Percentiles rank a stretch among this genome's conserved stretches.
Conservation (phyloP, 2,113 vertebrate genomes). For the Myocastor coypus region DNA sequence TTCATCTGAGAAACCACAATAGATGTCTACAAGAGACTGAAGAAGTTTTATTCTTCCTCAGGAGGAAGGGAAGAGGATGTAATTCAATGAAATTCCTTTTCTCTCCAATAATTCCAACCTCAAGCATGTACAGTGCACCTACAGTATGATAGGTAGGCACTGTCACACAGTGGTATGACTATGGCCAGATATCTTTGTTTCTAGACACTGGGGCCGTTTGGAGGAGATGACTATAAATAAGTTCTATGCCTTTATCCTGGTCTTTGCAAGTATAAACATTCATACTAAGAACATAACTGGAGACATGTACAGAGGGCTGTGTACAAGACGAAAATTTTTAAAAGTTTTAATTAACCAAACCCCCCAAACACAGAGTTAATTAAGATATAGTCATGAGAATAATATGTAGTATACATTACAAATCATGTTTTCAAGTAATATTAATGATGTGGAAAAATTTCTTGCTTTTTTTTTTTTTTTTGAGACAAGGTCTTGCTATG, state of each 20-base stretch:
- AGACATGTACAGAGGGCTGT: not conserved
- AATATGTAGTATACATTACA: not conserved
- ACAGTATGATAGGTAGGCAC: not conserved
- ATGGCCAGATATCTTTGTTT: constrained; percentile 26
- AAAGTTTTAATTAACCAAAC: constrained; percentile 3
- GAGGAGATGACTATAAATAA: not conserved
- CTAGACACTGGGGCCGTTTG: not conserved
- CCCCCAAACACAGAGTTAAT: not conserved
- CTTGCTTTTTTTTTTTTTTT: not conserved
- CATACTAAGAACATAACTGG: constrained; percentile 9
- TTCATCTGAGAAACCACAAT: not conserved
- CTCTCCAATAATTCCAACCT: not conserved
- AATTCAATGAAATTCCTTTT: constrained; percentile 34
- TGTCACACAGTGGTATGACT: not conserved
- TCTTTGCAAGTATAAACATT: constrained; percentile 28
- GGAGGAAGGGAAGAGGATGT: not conserved
- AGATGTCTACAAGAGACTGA: not conserved
- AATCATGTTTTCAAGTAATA: constrained; percentile 46
- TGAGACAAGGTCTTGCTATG: not conserved
- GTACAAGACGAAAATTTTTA: not conserved
- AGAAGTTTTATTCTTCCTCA: not conserved
- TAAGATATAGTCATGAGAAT: constrained; percentile 3
- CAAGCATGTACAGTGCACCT: not conserved
- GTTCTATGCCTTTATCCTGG: not conserved
- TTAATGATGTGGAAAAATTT: constrained; percentile 33